A percentile compares a stretch with the other conserved stretches of the same genome.
phyloP scores from a whole-genome alignment of 1,140 invertebrate genomes.

The Apocrypta bakeri region DNA sequence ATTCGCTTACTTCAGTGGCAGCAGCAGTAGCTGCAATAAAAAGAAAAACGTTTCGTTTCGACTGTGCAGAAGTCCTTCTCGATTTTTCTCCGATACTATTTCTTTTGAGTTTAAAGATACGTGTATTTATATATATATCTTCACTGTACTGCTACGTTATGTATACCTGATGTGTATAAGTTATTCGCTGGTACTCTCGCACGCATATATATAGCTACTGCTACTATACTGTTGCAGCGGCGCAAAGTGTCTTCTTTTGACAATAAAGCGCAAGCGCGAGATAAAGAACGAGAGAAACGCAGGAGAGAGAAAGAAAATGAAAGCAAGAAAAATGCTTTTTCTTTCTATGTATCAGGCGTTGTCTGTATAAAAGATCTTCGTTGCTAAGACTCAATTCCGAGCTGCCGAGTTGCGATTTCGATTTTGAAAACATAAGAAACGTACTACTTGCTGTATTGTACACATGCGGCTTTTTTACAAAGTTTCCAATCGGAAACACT shows the following conservation, averaged over 20 bases:
- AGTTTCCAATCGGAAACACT: too few species aligned
- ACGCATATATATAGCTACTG: neutral
- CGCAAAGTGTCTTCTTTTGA: conserved; percentile 38
- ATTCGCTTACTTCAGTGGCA: neutral
- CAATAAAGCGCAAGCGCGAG: conserved; percentile 20
- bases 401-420: conserved; percentile 27
- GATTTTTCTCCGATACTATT: neutral
- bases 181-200: neutral
- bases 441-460: too few species aligned
- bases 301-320: neutral
- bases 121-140: neutral
- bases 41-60: neutral
- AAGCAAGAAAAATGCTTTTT: neutral
- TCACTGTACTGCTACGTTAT: neutral
- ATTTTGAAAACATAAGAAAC: conserved; percentile 14
- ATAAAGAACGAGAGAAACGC: neutral
- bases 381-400: conserved; percentile 12
- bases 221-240: neutral
- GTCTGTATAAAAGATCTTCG: conserved; percentile 8
- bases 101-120: conserved; percentile 11
- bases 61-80: neutral
- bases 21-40: neutral
- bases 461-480: too few species aligned
- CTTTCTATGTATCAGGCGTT: neutral
- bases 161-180: neutral